Base-by-base conservation (phyloP, 2,888 invertebrate genomes). In the Formica aserva region DNA sequence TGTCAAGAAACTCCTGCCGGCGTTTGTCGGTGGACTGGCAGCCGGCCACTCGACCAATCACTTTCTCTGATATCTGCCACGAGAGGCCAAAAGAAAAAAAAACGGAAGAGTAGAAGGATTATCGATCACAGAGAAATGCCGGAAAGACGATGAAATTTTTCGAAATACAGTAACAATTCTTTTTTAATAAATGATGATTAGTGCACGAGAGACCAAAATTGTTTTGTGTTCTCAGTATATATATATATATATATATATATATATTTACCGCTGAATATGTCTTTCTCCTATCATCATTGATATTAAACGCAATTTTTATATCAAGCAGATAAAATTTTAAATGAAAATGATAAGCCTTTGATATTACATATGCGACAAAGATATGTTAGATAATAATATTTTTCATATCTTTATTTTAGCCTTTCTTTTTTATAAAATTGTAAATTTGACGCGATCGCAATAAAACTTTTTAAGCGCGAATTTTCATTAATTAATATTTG, bases 41-140 rank as follows among this genome's bases (percentile, higher is more conserved):
- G 83, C 80, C 87, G 69, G 65, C 87, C 89, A 89, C 89, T 89
- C 86, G 80, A 88, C 88, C 86, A 62, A 89, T 89, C 85, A 85
- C 84, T 87, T 89, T 87, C 82, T 75, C 77, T 65, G 26, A 52
- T 89, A 86, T 87, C 89, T 82, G 32, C 65, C 71, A 74, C 52
- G 71, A 80, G 57, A 75, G 55, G 41, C 38, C n/a, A 32, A 67
- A n/a, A n/a, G n/a, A 66, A 72, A 78, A 78, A 69, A 67, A 65
- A 76, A 76, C 38, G 38, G 62, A 60, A 32, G 38, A 76, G 52
- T 41, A 8, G 48, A 48, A 4, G 32, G 32, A 45, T 65, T 65
- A 82, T 65, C 29, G 35, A 78, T 15, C 71, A 15, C 1, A n/a
- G 3, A 75, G 4, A 35, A 86, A 86, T 71, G 71, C 2, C 38